These are phyloP conservation scores for Bucco capensis DNA, from an alignment of 2,113 vertebrate species.

Conservation along the genomic window DNA sequence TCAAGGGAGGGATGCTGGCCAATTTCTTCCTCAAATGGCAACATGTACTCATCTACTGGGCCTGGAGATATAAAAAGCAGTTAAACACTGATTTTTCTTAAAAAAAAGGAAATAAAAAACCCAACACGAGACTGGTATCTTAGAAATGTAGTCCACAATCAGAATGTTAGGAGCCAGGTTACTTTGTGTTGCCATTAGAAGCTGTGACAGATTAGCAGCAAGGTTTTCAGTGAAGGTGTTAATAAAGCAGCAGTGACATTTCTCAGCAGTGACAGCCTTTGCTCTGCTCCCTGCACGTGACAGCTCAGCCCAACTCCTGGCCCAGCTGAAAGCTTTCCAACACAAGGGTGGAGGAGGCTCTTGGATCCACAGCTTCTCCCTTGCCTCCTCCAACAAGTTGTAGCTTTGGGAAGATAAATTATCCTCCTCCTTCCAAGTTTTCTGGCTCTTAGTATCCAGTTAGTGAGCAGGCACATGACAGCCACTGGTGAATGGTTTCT, in stretches of 20 bases:
- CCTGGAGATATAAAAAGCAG: slow-evolving; percentile 65
- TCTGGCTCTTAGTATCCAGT: too few species aligned
- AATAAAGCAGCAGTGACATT: accelerated
- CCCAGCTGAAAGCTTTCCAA: background rate
- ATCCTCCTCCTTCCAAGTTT: too few species aligned
- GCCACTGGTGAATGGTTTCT: too few species aligned
- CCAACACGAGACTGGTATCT: too few species aligned
- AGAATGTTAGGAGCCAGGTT: accelerated
- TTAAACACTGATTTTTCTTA: background rate
- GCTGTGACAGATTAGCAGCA: background rate
- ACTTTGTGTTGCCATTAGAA: background rate
- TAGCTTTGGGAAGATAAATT: background rate
- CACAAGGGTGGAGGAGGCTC: background rate
- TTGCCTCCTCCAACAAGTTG: background rate
- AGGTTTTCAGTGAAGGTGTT: background rate
- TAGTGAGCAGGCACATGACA: too few species aligned
- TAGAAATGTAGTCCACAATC: background rate
- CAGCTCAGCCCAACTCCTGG: background rate
- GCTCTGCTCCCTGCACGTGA: accelerated
- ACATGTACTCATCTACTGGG: slow-evolving; percentile 95
- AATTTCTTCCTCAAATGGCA: slow-evolving; percentile 97
- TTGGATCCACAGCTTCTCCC: background rate
- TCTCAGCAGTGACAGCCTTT: background rate
- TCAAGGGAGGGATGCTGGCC: slow-evolving; percentile 98
- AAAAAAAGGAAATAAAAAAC: accelerated